phyloP scores from a whole-genome alignment of 2,888 invertebrate species.

The Spatulosminthurus flaviceps region DNA sequence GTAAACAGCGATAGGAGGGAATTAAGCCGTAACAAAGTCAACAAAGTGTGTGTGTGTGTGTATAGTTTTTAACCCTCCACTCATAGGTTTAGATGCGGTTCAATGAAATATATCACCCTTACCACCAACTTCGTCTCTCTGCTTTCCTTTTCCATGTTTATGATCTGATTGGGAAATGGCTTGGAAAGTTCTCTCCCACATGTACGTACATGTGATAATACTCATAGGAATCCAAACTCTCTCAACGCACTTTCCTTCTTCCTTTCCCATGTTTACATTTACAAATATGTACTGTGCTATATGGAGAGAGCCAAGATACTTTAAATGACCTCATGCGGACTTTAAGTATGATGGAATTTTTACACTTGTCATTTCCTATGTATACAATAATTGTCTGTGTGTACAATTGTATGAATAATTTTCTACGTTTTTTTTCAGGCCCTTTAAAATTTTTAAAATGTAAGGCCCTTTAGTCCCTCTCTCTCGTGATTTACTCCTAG shows the following conservation, averaged over 20 bases:
- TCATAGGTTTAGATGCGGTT: conserved; percentile 25
- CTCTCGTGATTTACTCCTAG: too few relatives aligned
- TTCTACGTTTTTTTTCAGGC: too few relatives aligned
- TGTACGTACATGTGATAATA: not conserved
- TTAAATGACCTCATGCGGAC: not conserved
- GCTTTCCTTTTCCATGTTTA: conserved; percentile 37
- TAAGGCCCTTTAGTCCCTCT: too few relatives aligned
- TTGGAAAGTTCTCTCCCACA: conserved; percentile 38
- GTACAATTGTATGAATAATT: too few relatives aligned
- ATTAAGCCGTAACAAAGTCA: conserved; percentile 21
- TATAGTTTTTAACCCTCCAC: too few relatives aligned
- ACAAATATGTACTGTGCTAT: not conserved
- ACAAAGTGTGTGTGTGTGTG: conserved; percentile 4
- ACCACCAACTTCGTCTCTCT: conserved; percentile 23
- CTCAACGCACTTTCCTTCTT: conserved; percentile 20
- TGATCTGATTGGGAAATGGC: conserved; percentile 46
- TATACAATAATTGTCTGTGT: not conserved
- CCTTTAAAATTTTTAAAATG: too few relatives aligned
- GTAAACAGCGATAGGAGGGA: not conserved
- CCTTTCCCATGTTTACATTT: not conserved
- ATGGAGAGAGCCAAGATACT: not conserved
- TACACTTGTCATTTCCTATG: not conserved
- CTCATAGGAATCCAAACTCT: too few relatives aligned
- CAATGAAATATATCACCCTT: conserved; percentile 31
- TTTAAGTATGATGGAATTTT: conserved; percentile 7